Evolutionary conservation across 2,113 vertebrate genomes (phyloP).

Genomic region (Carettochelys insculpta): DNA sequence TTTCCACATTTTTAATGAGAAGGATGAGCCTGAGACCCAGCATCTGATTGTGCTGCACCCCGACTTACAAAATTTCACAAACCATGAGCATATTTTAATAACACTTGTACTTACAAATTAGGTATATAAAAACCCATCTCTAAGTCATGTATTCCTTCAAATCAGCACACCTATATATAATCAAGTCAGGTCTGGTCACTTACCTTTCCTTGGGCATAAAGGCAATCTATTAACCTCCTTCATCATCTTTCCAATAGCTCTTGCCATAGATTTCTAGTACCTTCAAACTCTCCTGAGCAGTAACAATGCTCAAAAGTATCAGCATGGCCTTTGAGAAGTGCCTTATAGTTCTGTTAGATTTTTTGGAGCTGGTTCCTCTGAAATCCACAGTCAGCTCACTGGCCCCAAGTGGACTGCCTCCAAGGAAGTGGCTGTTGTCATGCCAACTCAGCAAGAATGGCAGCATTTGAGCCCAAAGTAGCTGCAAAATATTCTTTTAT

Average conservation of each 20-base stretch:
- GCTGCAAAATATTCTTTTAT: neutral
- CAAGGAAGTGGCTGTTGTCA: neutral
- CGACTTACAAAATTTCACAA: too few relatives aligned
- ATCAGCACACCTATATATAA: neutral
- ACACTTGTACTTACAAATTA: neutral
- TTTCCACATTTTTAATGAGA: too few relatives aligned
- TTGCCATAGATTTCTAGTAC: neutral
- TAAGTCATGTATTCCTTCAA: neutral
- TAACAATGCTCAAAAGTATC: neutral
- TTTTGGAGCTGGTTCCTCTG: too few relatives aligned
- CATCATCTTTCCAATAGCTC: neutral
- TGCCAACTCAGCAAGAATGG: neutral
- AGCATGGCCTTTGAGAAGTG: neutral
- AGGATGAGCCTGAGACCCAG: too few relatives aligned
- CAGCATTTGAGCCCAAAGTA: neutral
- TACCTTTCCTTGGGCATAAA: neutral
- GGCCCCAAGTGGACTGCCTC: neutral
- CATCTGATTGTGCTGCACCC: too few relatives aligned
- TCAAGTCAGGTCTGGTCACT: neutral
- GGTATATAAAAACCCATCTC: neutral
- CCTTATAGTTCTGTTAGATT: neutral
- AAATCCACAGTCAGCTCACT: neutral
- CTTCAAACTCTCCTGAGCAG: neutral
- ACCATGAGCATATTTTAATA: too few relatives aligned
- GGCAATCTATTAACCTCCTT: neutral